A percentile compares a stretch with the other conserved stretches of the same genome.
phyloP scores from a whole-genome alignment of 2,113 vertebrate species.

The Thomomys bottae region DNA sequence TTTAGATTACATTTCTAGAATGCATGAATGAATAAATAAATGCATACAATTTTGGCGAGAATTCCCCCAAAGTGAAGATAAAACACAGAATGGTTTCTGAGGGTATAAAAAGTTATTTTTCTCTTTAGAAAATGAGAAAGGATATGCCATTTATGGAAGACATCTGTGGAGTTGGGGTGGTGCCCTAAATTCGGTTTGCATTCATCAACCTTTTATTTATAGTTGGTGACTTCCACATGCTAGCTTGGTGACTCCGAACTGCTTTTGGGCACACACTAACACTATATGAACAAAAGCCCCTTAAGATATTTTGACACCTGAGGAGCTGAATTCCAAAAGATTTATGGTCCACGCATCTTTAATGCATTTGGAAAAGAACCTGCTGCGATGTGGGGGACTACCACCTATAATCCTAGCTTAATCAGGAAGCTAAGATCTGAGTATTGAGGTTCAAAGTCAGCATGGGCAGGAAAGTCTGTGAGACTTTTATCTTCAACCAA shows the following conservation, averaged over 20 bases:
- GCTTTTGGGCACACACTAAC: background rate
- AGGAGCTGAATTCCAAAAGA: slow-evolving; percentile 13
- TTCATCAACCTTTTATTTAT: background rate
- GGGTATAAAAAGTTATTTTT: background rate
- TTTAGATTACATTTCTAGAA: background rate
- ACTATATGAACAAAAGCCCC: background rate
- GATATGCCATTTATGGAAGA: background rate
- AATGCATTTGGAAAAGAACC: background rate
- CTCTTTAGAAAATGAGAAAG: background rate
- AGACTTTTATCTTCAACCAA: no score
- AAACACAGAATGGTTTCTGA: background rate
- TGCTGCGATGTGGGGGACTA: no score
- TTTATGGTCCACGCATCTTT: background rate
- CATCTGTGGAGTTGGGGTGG: background rate
- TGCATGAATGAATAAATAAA: background rate
- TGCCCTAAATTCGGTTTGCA: background rate
- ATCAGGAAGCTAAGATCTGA: no score
- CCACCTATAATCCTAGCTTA: no score
- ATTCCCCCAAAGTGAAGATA: background rate
- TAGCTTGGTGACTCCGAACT: background rate
- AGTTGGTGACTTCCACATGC: background rate
- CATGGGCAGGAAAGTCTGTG: no score
- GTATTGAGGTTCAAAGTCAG: no score
- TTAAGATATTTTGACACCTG: background rate
- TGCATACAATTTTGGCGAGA: background rate